Percentiles rank a stretch among this genome's conserved stretches.
phyloP scores from a whole-genome alignment of 2,113 vertebrate species.

The Saccopteryx leptura region DNA sequence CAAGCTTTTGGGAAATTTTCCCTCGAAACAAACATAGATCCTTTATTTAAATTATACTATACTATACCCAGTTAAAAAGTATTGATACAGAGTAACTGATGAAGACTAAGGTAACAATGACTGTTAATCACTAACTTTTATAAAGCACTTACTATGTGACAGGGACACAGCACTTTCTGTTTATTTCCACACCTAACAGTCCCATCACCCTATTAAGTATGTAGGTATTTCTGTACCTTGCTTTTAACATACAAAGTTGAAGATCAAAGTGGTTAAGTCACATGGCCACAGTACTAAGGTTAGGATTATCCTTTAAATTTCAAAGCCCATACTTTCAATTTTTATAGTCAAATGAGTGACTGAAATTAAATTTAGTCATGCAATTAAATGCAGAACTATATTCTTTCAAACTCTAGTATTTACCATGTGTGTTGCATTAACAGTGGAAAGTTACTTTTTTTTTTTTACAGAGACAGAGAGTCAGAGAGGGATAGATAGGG shows the following conservation, averaged over 20 bases:
- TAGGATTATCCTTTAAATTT: slow-evolving; percentile 47
- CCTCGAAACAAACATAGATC: slow-evolving; percentile 24
- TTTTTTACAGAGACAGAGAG: no score
- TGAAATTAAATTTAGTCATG: slow-evolving; percentile 21
- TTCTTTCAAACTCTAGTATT: slow-evolving; percentile 18
- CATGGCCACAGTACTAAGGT: not conserved
- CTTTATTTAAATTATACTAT: not conserved
- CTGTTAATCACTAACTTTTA: not conserved
- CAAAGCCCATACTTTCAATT: slow-evolving; percentile 6
- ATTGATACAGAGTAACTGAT: slow-evolving; percentile 2
- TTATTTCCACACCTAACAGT: not conserved
- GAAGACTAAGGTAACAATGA: not conserved
- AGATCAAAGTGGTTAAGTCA: not conserved
- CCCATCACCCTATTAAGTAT: not conserved
- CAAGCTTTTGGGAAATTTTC: not conserved
- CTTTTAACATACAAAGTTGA: not conserved
- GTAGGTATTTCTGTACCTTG: not conserved
- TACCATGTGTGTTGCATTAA: not conserved
- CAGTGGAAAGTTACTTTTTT: not conserved
- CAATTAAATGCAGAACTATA: not conserved
- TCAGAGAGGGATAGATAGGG: no score
- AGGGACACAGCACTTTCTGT: not conserved
- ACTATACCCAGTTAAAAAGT: slow-evolving; percentile 33
- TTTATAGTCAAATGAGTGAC: not conserved
- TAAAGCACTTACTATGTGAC: not conserved